These are phyloP conservation scores for Pemphigus obesinymphae DNA, from an alignment of 1,140 invertebrate genomes.

Conservation along the genomic window DNA sequence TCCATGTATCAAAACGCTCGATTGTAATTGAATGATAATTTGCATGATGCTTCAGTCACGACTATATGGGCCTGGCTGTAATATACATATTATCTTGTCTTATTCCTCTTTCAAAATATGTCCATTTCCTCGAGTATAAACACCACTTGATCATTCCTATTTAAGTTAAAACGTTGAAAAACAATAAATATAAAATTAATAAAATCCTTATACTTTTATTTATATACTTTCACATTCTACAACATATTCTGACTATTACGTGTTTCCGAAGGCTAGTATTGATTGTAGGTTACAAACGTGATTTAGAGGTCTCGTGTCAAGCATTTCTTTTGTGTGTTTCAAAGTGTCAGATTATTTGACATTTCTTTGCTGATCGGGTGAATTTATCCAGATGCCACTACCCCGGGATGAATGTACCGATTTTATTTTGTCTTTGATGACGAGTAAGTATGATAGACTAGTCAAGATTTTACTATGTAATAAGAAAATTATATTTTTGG, in stretches of 20 bases:
- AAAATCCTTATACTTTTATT: conserved; percentile 3
- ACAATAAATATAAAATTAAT: conserved; percentile 10
- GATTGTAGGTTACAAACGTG: conserved; percentile 33
- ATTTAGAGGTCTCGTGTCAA: conserved; percentile 36
- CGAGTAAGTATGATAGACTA: conserved; percentile 28
- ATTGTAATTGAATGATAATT: conserved; percentile 38
- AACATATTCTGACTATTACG: conserved; percentile 31
- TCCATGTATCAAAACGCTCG: conserved; percentile 24
- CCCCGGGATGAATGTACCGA: neutral
- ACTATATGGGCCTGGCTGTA: conserved; percentile 31
- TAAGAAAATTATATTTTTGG: neutral
- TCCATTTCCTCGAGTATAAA: neutral
- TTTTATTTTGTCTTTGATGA: conserved; percentile 8
- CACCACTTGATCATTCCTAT: neutral
- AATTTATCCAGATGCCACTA: conserved; percentile 25
- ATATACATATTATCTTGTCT: conserved; percentile 23
- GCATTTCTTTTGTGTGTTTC: conserved; percentile 34
- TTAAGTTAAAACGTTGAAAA: neutral
- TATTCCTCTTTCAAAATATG: neutral
- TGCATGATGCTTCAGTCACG: conserved; percentile 40
- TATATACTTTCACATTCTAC: conserved; percentile 27
- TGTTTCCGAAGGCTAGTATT: conserved; percentile 38
- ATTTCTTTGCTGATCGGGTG: conserved; percentile 48
- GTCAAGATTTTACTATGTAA: neutral
- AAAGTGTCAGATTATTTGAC: conserved; percentile 46